Percentiles rank a stretch among this genome's conserved stretches.
Evolutionary conservation across 1,140 invertebrate species (phyloP).

Genomic region (Drosophila murphyi): DNA sequence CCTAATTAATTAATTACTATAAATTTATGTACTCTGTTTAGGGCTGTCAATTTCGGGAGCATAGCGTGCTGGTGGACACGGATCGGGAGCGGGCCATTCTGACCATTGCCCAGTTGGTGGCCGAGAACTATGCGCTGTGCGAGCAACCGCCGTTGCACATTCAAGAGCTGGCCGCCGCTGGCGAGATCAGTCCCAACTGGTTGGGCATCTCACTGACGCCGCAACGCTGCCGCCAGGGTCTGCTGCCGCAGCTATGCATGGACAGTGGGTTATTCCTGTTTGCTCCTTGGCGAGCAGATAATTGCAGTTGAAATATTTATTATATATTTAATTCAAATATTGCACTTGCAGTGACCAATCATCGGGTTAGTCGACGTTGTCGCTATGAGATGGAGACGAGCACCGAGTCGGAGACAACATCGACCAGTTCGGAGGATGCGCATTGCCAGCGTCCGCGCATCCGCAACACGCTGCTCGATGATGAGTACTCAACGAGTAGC

Average conservation of each 20-base stretch:
- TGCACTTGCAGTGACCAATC: conserved; percentile 53
- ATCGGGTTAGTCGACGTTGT: conserved; percentile 60
- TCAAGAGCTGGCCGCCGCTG: conserved; percentile 61
- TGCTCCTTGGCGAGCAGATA: too few species aligned
- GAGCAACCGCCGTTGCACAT: conserved; percentile 65
- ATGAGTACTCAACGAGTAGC: conserved; percentile 73
- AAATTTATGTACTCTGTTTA: conserved; percentile 10
- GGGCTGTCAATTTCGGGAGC: conserved; percentile 83
- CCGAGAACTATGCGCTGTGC: conserved; percentile 68
- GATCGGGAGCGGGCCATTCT: conserved; percentile 82
- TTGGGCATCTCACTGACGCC: conserved; percentile 73
- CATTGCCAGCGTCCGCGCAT: conserved; percentile 32
- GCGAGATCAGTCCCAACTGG: conserved; percentile 70
- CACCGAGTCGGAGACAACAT: conserved; percentile 75
- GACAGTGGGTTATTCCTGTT: conserved; percentile 60
- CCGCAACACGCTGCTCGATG: conserved; percentile 45
- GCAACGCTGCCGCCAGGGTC: conserved; percentile 73
- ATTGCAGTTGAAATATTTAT: too few species aligned
- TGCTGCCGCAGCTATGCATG: conserved; percentile 74
- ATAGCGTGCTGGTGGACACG: conserved; percentile 79
- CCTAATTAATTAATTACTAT: background rate
- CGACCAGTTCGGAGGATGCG: conserved; percentile 67
- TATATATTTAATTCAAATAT: background rate
- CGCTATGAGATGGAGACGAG: conserved; percentile 71
- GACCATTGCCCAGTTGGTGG: conserved; percentile 76